phyloP scores from a whole-genome alignment of 1,140 invertebrate genomes.

The Drosophila sucinea region DNA sequence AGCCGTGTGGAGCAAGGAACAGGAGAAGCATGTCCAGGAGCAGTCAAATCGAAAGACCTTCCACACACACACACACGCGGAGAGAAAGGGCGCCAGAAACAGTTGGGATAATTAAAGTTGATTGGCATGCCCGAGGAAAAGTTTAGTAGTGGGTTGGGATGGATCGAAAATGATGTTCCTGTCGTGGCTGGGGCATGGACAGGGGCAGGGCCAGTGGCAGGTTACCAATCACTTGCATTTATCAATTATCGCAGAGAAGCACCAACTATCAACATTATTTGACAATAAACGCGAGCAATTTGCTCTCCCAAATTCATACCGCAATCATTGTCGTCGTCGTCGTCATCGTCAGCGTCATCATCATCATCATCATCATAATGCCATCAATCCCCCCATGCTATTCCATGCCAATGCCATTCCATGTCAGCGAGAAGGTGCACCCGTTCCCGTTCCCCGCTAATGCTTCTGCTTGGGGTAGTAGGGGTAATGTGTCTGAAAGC shows the following conservation, averaged over 20 bases:
- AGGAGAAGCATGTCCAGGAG: slow-evolving; percentile 15
- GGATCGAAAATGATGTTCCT: slow-evolving; percentile 22
- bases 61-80: slow-evolving; percentile 6
- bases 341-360: slow-evolving; percentile 23
- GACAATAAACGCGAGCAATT: slow-evolving; percentile 68
- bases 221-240: slow-evolving; percentile 69
- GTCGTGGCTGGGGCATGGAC: slow-evolving; percentile 15
- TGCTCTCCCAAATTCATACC: slow-evolving; percentile 72
- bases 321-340: slow-evolving; percentile 71
- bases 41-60: slow-evolving; percentile 52
- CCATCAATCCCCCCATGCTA: background rate
- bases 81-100: slow-evolving; percentile 33
- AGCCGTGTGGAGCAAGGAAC: slow-evolving; percentile 7
- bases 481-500: slow-evolving; percentile 82
- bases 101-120: slow-evolving; percentile 64
- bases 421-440: slow-evolving; percentile 52
- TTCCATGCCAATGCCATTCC: slow-evolving; percentile 1
- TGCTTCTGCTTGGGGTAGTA: slow-evolving; percentile 36
- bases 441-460: slow-evolving; percentile 28
- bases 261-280: slow-evolving; percentile 55
- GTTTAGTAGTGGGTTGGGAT: slow-evolving; percentile 19
- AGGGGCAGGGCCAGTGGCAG: background rate
- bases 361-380: slow-evolving; percentile 29
- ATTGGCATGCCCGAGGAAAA: slow-evolving; percentile 51
- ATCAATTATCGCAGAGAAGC: slow-evolving; percentile 45